These are phyloP conservation scores for Trisateles emortualis DNA, from an alignment of 2,888 invertebrate genomes.

Conservation along the genomic window DNA sequence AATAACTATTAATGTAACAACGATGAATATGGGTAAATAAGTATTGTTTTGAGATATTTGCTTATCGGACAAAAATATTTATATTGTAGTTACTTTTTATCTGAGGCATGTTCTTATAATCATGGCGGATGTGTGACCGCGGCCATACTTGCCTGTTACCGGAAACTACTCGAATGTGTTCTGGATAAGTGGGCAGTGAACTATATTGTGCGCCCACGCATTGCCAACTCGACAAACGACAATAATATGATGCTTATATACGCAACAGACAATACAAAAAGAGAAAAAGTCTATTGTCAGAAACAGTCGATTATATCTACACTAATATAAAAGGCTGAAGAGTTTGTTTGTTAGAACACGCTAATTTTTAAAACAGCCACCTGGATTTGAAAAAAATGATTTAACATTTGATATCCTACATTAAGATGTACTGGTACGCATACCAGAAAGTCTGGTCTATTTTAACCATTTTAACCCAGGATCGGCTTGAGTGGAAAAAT, in stretches of 20 bases:
- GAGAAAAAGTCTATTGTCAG: background rate
- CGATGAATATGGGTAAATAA: background rate
- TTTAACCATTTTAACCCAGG: no score
- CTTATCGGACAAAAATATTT: constrained; percentile 37
- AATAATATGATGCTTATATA: constrained; percentile 31
- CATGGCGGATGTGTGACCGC: constrained; percentile 73
- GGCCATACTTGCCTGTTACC: constrained; percentile 52
- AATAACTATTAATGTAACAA: background rate
- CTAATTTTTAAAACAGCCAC: no score
- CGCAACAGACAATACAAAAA: constrained; percentile 1
- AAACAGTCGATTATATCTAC: no score
- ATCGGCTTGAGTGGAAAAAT: no score
- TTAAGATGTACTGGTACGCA: no score
- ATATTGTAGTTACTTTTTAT: constrained; percentile 38
- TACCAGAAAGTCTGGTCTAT: no score
- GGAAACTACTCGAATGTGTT: constrained; percentile 69
- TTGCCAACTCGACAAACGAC: background rate
- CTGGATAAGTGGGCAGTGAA: constrained; percentile 79
- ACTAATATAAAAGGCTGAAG: no score
- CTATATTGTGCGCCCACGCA: constrained; percentile 53
- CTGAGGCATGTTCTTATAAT: constrained; percentile 52
- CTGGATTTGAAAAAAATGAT: no score
- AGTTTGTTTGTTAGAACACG: no score
- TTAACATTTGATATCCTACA: no score
- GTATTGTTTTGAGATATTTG: constrained; percentile 11